Conservation (phyloP, 2,113 vertebrate species). For the Heptranchias perlo region DNA sequence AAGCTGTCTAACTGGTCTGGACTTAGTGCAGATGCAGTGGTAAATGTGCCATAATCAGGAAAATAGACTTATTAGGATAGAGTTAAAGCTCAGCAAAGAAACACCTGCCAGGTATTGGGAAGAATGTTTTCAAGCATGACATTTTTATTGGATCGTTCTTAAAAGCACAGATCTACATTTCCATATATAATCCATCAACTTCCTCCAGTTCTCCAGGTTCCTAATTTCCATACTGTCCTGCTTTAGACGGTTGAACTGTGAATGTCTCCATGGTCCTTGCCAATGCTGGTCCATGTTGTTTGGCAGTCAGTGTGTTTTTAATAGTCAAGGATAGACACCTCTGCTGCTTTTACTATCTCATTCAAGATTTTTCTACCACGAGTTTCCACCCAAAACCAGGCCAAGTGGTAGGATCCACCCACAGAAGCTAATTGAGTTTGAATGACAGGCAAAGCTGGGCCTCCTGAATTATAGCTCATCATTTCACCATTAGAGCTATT, state of each 20-base stretch:
- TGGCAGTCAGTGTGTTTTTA: not conserved
- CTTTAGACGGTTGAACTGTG: not conserved
- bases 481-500: not conserved
- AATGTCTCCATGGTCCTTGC: not conserved
- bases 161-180: not conserved
- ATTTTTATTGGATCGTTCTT: not conserved
- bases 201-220: not conserved
- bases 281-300: not conserved
- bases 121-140: not conserved
- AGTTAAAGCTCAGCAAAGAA: not conserved
- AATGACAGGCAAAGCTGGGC: not conserved
- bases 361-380: not conserved
- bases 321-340: not conserved
- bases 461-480: not conserved
- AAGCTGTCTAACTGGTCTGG: not conserved
- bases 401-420: not conserved
- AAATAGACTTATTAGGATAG: not conserved
- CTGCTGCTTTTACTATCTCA: not conserved
- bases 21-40: not conserved
- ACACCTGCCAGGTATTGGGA: not conserved
- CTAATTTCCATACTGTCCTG: not conserved
- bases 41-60: not conserved
- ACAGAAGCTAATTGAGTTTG: not conserved
- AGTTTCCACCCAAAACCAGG: not conserved
- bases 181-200: not conserved